Conservation (phyloP, 2,113 vertebrate species). For the Neolamprologus caudopunctatus region DNA sequence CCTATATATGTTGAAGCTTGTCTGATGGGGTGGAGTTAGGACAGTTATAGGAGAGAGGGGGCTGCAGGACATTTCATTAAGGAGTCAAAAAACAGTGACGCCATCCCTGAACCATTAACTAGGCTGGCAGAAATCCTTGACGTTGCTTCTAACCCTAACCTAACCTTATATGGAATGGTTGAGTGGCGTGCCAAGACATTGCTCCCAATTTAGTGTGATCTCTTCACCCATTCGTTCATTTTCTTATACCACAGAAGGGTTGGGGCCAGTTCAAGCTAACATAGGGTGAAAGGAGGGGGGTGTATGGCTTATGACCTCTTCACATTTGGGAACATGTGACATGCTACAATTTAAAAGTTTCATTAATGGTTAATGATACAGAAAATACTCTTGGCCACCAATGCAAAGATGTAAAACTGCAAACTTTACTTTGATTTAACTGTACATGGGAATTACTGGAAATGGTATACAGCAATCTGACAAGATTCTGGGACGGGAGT, state of each 20-base stretch:
- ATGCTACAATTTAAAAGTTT: background rate
- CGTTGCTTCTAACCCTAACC: background rate
- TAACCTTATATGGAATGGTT: background rate
- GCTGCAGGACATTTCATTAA: background rate
- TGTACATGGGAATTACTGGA: background rate
- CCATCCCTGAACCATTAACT: background rate
- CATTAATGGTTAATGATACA: background rate
- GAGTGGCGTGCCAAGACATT: background rate
- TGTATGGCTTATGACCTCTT: background rate
- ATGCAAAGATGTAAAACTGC: background rate
- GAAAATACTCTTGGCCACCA: background rate
- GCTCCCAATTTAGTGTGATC: background rate
- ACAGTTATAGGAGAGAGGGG: background rate
- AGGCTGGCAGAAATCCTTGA: background rate
- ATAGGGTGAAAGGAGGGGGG: background rate
- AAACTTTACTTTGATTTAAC: background rate
- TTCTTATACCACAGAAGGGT: background rate
- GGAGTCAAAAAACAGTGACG: background rate
- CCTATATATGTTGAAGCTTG: background rate
- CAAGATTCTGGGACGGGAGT: background rate
- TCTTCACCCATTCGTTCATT: background rate
- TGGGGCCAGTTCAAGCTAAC: background rate
- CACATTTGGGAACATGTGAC: background rate
- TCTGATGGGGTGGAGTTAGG: background rate
- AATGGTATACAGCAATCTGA: background rate